Evolutionary conservation across 37 sponge, comb jelly and placozoan species (phyloP).

Genomic region (Hexactinellida sp.): DNA sequence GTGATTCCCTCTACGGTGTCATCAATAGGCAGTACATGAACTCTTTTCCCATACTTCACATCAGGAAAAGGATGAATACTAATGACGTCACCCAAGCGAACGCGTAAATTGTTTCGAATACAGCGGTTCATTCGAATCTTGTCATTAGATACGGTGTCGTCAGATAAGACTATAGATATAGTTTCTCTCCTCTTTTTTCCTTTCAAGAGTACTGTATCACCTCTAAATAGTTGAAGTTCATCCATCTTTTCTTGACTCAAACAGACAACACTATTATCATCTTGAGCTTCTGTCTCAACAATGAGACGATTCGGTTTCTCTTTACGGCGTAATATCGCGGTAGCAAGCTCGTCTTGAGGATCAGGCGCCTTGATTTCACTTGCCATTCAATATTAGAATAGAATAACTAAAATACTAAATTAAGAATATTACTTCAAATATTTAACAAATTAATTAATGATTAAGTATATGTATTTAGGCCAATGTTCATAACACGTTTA

Average conservation of each 20-base stretch:
- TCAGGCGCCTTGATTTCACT: conserved; percentile 69
- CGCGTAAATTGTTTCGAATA: conserved; percentile 84
- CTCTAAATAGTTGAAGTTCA: conserved; percentile 94
- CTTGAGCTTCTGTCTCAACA: conserved; percentile 87
- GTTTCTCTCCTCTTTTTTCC: conserved; percentile 93
- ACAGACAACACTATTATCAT: conserved; percentile 95
- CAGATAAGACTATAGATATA: conserved; percentile 90
- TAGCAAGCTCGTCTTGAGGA: conserved; percentile 86
- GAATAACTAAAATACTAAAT: not conserved
- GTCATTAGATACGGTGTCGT: conserved; percentile 71
- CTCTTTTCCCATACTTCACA: conserved; percentile 92
- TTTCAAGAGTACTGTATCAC: conserved; percentile 94
- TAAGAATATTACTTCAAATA: not conserved
- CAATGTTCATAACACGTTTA: no score
- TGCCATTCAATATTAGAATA: not conserved
- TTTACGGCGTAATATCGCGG: conserved; percentile 83
- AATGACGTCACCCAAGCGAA: conserved; percentile 76
- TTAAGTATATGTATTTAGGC: no score
- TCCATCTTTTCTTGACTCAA: conserved; percentile 91
- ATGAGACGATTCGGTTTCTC: conserved; percentile 75
- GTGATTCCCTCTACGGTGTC: conserved; percentile 95
- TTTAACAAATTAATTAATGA: no score
- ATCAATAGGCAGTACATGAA: conserved; percentile 96
- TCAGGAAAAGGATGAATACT: conserved; percentile 93
- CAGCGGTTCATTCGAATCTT: conserved; percentile 96